phyloP scores from a whole-genome alignment of 2,797 vertebrate genomes.

The Buceros bicornis region DNA sequence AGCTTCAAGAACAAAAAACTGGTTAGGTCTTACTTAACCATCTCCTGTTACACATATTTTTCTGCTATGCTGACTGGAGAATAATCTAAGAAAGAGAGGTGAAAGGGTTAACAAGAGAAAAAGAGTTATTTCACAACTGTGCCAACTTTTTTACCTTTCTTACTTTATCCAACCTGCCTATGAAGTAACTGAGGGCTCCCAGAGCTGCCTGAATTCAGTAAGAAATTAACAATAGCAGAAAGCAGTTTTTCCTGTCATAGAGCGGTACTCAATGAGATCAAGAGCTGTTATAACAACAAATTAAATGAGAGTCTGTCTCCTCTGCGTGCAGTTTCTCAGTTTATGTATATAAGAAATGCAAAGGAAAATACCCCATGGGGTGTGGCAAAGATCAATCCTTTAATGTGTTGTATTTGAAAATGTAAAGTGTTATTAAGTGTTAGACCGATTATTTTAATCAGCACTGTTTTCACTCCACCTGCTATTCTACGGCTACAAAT shows the following conservation, averaged over 20 bases:
- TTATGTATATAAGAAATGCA: not conserved
- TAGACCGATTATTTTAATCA: slow-evolving; percentile 52
- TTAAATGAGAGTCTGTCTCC: not conserved
- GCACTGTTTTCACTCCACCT: not conserved
- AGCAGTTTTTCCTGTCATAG: not conserved
- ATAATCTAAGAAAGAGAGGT: not conserved
- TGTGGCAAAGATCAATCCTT: slow-evolving; percentile 42
- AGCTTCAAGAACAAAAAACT: not conserved
- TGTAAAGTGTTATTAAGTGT: slow-evolving; percentile 22
- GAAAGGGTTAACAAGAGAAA: not conserved
- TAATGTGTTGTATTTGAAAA: slow-evolving; percentile 45
- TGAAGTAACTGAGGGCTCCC: not conserved
- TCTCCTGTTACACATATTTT: not conserved
- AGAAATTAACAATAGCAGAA: slow-evolving; percentile 15
- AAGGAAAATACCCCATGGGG: slow-evolving; percentile 15
- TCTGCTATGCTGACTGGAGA: not conserved
- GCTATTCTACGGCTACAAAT: not conserved
- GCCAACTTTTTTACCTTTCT: not conserved
- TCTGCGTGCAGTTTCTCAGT: slow-evolving; percentile 26
- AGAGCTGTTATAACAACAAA: slow-evolving; percentile 7
- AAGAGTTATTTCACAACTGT: not conserved
- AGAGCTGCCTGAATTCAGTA: not conserved
- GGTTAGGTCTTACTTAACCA: not conserved
- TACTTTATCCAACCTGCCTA: not conserved
- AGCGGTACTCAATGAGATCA: not conserved